Conservation (phyloP, 2,797 vertebrate genomes). For the Moxostoma hubbsi region DNA sequence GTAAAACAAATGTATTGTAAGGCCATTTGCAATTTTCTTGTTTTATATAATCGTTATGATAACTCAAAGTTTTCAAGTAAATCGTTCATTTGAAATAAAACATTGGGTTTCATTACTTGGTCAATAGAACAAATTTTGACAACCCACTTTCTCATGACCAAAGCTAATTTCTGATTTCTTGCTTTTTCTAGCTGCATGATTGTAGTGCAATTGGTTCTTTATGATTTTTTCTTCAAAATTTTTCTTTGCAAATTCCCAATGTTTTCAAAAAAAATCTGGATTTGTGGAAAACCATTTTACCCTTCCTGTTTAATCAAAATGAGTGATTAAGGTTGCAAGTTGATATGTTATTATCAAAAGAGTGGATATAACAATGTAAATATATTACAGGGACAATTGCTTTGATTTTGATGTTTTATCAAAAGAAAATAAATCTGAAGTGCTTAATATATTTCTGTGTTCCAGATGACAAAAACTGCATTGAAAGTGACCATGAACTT, state of each 20-base stretch:
- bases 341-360: background rate
- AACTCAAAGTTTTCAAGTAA: too few species aligned
- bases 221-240: constrained; percentile 3
- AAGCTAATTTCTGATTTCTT: background rate
- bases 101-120: too few species aligned
- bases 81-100: too few species aligned
- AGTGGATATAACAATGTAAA: background rate
- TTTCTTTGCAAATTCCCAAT: background rate
- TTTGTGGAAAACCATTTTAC: background rate
- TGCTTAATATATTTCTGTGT: constrained; percentile 6
- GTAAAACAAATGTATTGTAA: constrained; percentile 66
- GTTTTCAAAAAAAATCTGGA: background rate
- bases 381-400: background rate
- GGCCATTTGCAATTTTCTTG: background rate
- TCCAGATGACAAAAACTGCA: constrained; percentile 79
- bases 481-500: constrained; percentile 81
- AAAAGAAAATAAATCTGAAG: background rate
- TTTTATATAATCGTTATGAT: too few species aligned
- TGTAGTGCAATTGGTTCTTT: background rate
- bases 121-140: too few species aligned
- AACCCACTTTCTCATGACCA: background rate
- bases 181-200: background rate
- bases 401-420: background rate
- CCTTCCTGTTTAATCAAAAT: constrained; percentile 12
- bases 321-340: background rate